Evolutionary conservation across 2,797 vertebrate species (phyloP).

Genomic region (Acanthurus leucopareius): DNA sequence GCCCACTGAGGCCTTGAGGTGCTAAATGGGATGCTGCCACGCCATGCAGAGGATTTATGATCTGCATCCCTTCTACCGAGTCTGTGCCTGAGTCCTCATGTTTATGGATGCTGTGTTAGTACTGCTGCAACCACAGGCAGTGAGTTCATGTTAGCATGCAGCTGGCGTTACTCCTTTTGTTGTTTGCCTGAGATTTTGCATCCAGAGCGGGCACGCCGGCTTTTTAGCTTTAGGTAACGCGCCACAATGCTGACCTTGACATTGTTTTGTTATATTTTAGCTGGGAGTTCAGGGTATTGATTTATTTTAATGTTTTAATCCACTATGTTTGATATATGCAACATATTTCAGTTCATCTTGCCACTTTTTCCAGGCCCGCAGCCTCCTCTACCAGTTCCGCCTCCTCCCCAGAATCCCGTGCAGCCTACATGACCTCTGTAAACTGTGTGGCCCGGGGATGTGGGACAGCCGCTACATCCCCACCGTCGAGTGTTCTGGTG

Average conservation of each 20-base stretch:
- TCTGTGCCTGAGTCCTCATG: constrained; percentile 69
- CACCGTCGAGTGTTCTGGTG: constrained; percentile 94
- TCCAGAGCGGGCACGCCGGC: constrained; percentile 14
- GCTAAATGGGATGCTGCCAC: constrained; percentile 56
- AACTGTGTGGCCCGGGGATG: constrained; percentile 96
- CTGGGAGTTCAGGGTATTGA: constrained; percentile 24
- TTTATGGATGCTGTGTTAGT: constrained; percentile 79
- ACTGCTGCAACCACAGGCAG: constrained; percentile 65
- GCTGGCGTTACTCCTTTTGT: constrained; percentile 47
- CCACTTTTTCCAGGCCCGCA: constrained; percentile 89
- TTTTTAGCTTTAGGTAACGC: constrained; percentile 49
- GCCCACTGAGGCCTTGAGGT: constrained; percentile 59
- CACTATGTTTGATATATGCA: constrained; percentile 20
- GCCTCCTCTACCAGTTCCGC: constrained; percentile 97
- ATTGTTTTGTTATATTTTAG: constrained; percentile 47
- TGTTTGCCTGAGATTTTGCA: constrained; percentile 58
- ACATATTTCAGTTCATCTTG: constrained; percentile 29
- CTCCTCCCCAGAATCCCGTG: constrained; percentile 95
- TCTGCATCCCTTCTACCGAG: constrained; percentile 51
- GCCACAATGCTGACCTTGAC: constrained; percentile 53
- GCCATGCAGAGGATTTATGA: constrained; percentile 70
- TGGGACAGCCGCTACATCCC: constrained; percentile 99
- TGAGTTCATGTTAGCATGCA: constrained; percentile 65
- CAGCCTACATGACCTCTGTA: constrained; percentile 96
- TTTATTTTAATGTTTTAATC: constrained; percentile 53